phyloP scores from a whole-genome alignment of 2,888 invertebrate species.

The Hedya salicella region DNA sequence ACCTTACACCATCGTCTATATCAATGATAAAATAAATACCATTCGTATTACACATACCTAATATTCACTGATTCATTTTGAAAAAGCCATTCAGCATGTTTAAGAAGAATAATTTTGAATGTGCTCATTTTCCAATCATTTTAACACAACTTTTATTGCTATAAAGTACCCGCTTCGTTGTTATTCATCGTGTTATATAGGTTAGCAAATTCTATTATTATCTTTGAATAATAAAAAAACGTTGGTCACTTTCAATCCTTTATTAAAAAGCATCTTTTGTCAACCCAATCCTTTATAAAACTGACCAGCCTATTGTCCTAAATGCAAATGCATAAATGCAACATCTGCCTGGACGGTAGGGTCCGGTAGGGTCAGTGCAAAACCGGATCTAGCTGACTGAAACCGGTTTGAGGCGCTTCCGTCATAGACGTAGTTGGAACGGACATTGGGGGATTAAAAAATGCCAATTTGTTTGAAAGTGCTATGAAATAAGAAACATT shows the following conservation, averaged over 20 bases:
- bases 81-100: too few species aligned
- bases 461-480: background rate
- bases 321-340: constrained; percentile 21
- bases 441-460: constrained; percentile 10
- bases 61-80: too few species aligned
- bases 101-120: too few species aligned
- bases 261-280: constrained; percentile 18
- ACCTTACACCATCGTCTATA: too few species aligned
- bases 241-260: constrained; percentile 12
- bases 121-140: too few species aligned
- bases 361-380: too few species aligned
- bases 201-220: background rate
- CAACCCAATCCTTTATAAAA: constrained; percentile 17
- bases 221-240: constrained; percentile 1
- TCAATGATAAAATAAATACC: too few species aligned
- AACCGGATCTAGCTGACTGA: constrained; percentile 60
- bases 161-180: background rate
- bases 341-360: constrained; percentile 31
- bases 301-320: constrained; percentile 38
- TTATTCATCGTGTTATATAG: background rate
- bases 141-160: too few species aligned
- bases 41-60: too few species aligned
- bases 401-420: constrained; percentile 74
- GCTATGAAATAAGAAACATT: too few species aligned
- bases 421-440: background rate